A percentile compares a stretch with the other conserved stretches of the same genome.
phyloP scores from a whole-genome alignment of 2,888 invertebrate species.

The Drosophila leonis region DNA sequence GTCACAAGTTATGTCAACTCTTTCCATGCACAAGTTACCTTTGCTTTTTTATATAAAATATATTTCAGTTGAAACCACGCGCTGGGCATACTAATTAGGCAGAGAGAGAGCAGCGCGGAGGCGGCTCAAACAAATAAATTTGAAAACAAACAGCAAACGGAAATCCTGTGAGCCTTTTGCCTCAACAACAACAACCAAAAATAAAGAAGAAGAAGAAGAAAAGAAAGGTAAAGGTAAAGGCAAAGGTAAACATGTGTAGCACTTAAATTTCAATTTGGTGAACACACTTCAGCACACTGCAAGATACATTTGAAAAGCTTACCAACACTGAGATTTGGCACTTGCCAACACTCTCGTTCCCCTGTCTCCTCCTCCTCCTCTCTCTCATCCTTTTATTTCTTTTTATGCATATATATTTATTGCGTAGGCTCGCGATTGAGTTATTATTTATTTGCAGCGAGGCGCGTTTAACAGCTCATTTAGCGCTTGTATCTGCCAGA shows the following conservation, averaged over 20 bases:
- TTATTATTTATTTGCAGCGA: slow-evolving; percentile 67
- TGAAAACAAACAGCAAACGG: slow-evolving; percentile 67
- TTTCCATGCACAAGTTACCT: slow-evolving; percentile 36
- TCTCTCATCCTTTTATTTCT: too few species aligned
- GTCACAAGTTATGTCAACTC: slow-evolving; percentile 40
- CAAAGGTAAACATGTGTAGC: slow-evolving; percentile 62
- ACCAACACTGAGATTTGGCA: slow-evolving; percentile 13
- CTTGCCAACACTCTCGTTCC: neutral
- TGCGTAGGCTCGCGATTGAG: slow-evolving; percentile 69
- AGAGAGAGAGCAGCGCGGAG: neutral
- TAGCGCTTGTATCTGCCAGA: slow-evolving; percentile 57
- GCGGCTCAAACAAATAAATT: slow-evolving; percentile 52
- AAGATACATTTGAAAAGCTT: slow-evolving; percentile 24
- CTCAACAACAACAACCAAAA: slow-evolving; percentile 22
- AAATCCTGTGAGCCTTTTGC: slow-evolving; percentile 74
- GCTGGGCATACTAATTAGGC: slow-evolving; percentile 66
- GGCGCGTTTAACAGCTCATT: slow-evolving; percentile 76
- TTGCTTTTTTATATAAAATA: slow-evolving; percentile 41
- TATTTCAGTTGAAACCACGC: slow-evolving; percentile 51
- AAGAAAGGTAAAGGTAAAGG: neutral
- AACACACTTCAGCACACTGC: slow-evolving; percentile 1
- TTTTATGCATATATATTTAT: neutral
- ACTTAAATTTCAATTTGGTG: slow-evolving; percentile 75
- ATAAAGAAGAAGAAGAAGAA: neutral
- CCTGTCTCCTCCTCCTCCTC: neutral